phyloP scores from a whole-genome alignment of 53 echinoderm and acorn worm species.

The Actinopyga echinites region DNA sequence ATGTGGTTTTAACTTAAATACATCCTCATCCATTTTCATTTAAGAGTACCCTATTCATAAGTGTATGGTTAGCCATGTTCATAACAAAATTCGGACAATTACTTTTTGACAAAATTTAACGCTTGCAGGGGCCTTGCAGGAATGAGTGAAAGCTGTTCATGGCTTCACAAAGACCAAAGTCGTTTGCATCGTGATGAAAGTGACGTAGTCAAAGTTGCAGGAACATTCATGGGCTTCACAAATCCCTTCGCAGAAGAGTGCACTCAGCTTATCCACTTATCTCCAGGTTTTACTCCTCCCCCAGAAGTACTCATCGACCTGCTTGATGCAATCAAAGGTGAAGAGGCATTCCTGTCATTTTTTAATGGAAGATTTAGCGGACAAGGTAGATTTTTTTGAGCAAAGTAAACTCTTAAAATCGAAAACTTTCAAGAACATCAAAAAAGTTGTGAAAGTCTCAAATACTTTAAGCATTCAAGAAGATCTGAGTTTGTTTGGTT shows the following conservation, averaged over 20 bases:
- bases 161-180: slow-evolving; percentile 7
- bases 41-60: no score
- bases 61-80: no score
- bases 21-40: no score
- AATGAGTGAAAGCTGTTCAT: background rate
- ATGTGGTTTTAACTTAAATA: no score
- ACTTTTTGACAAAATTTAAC: background rate
- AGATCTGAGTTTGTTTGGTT: background rate
- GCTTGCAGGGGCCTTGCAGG: background rate
- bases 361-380: background rate
- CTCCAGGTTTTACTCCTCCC: background rate
- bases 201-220: background rate
- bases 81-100: background rate
- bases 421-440: slow-evolving; percentile 26
- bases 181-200: slow-evolving; percentile 11
- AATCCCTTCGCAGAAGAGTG: slow-evolving; percentile 1
- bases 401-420: background rate
- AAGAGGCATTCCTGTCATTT: slow-evolving; percentile 5
- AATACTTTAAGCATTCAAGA: background rate
- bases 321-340: slow-evolving; percentile 1
- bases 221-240: background rate
- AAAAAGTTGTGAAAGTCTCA: slow-evolving; percentile 17
- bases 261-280: background rate
- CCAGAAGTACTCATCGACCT: background rate
- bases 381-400: background rate